Percentiles rank a stretch among this genome's conserved stretches.
phyloP scores from a whole-genome alignment of 1,140 invertebrate species.

The Brachionus sp. region DNA sequence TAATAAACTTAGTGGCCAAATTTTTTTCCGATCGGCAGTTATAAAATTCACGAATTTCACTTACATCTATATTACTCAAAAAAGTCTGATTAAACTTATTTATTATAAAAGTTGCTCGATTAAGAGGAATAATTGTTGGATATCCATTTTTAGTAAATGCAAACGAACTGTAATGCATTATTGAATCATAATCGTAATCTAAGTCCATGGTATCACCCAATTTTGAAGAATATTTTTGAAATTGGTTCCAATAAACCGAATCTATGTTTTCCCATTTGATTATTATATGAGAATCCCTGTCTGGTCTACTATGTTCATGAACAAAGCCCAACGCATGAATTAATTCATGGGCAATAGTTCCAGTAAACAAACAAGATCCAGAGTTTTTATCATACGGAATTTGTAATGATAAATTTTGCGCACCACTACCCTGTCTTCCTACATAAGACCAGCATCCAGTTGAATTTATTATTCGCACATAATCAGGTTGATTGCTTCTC shows the following conservation, averaged over 20 bases:
- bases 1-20: not conserved
- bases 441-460: not conserved
- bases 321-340: slow-evolving; percentile 97
- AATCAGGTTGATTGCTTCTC: not conserved
- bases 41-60: not conserved
- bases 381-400: not conserved
- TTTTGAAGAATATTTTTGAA: not conserved
- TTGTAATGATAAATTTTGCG: not conserved
- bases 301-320: slow-evolving; percentile 96
- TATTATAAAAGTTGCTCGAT: not conserved
- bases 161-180: not conserved
- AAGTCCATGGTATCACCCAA: not conserved
- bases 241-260: not conserved
- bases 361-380: slow-evolving; percentile 54
- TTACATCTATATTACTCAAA: not conserved
- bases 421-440: not conserved
- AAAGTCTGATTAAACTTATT: not conserved
- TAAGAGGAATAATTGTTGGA: not conserved
- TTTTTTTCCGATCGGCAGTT: not conserved
- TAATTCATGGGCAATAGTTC: slow-evolving; percentile 95
- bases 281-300: slow-evolving; percentile 72
- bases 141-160: slow-evolving; percentile 1
- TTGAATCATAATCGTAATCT: slow-evolving; percentile 17
- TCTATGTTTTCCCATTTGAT: not conserved
- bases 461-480: not conserved